phyloP scores from a whole-genome alignment of 2,797 vertebrate genomes.

The Somateria mollissima region DNA sequence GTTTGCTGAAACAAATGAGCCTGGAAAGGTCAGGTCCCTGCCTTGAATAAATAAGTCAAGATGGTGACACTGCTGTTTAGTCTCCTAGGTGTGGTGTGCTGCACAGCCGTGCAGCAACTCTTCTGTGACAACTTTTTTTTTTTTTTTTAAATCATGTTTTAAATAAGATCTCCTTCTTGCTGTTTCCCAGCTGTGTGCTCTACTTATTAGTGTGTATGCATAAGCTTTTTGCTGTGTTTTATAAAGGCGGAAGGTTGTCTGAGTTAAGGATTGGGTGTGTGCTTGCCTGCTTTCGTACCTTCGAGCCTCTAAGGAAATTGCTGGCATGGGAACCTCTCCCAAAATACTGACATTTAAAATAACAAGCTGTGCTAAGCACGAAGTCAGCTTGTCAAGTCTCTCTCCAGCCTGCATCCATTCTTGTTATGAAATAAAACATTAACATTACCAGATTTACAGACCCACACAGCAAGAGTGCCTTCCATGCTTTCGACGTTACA shows the following conservation, averaged over 20 bases:
- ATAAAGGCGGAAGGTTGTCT: not conserved
- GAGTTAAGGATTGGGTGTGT: not conserved
- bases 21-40: constrained; percentile 54
- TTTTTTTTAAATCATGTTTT: not conserved
- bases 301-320: not conserved
- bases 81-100: constrained; percentile 10
- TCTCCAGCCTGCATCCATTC: not conserved
- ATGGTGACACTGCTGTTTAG: not conserved
- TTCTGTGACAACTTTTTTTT: rapidly evolving
- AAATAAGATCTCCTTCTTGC: not conserved
- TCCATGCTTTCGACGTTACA: not conserved
- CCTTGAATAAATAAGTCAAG: constrained; percentile 57
- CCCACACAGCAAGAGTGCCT: not conserved
- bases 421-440: not conserved
- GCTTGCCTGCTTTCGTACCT: not conserved
- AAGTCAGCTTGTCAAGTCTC: not conserved
- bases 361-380: not conserved
- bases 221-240: not conserved
- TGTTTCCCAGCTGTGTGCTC: not conserved
- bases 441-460: not conserved
- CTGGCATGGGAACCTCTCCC: not conserved
- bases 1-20: constrained; percentile 47
- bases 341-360: not conserved
- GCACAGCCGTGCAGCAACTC: not conserved
- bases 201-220: not conserved